These are phyloP conservation scores for Crenuchus spilurus DNA, from an alignment of 2,797 vertebrate species.

Conservation along the genomic window DNA sequence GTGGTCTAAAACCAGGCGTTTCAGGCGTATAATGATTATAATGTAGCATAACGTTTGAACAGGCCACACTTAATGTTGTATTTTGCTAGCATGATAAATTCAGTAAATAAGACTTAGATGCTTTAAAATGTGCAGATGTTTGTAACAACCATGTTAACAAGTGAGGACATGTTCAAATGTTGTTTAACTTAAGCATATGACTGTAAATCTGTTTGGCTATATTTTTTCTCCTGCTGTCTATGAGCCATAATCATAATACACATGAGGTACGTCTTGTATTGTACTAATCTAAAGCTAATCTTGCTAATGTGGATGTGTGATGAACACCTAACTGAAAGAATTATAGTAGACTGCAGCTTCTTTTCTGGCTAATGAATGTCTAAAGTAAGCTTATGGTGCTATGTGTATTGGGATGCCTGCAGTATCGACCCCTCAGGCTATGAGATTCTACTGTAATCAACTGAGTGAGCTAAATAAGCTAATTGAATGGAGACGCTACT, in stretches of 20 bases:
- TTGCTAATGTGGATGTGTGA: neutral
- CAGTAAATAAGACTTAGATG: no score
- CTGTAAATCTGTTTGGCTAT: no score
- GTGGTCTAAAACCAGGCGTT: no score
- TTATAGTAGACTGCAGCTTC: slow-evolving; percentile 31
- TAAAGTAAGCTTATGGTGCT: slow-evolving; percentile 20
- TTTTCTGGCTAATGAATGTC: slow-evolving; percentile 22
- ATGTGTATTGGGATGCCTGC: slow-evolving; percentile 26
- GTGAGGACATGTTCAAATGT: no score
- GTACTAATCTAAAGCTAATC: neutral
- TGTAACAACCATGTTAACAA: no score
- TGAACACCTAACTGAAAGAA: slow-evolving; percentile 5
- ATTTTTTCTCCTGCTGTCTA: neutral
- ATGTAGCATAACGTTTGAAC: no score
- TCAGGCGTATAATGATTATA: no score
- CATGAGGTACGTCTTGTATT: neutral
- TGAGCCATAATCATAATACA: neutral
- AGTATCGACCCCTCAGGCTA: slow-evolving; percentile 58
- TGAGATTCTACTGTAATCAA: slow-evolving; percentile 71
- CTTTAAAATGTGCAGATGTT: no score
- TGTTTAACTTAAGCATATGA: no score
- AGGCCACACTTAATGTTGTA: no score
- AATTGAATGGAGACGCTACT: slow-evolving; percentile 69
- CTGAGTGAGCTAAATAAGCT: slow-evolving; percentile 64
- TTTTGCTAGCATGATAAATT: no score